Evolutionary conservation across 2,888 invertebrate species (phyloP).

Genomic region (Myopa testacea): DNA sequence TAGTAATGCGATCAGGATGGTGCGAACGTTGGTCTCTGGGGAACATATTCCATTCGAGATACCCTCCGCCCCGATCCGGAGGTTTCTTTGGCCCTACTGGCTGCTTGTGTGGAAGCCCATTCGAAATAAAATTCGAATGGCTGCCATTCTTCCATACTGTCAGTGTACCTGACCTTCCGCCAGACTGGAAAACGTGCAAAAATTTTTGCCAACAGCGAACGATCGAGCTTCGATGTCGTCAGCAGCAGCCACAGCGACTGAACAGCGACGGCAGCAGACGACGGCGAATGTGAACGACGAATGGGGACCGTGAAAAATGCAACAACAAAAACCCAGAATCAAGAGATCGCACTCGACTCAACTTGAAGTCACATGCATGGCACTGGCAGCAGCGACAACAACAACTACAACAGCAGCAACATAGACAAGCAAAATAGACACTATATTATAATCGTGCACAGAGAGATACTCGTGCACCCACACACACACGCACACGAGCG

Average conservation of each 20-base stretch:
- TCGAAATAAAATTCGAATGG: constrained; percentile 19
- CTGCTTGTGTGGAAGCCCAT: background rate
- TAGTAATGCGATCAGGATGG: too few species aligned
- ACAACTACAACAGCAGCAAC: background rate
- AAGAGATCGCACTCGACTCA: background rate
- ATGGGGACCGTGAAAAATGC: constrained; percentile 12
- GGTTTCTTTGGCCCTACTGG: too few species aligned
- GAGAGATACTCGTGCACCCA: background rate
- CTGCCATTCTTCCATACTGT: background rate
- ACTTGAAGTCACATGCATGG: constrained; percentile 30
- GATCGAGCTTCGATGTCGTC: constrained; percentile 17
- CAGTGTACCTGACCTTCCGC: constrained; percentile 23
- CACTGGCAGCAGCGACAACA: background rate
- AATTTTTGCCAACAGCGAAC: constrained; percentile 4
- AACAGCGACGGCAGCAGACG: background rate
- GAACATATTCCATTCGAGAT: too few species aligned
- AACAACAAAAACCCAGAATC: background rate
- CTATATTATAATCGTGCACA: background rate
- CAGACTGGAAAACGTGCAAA: constrained; percentile 27
- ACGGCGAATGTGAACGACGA: background rate
- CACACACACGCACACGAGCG: background rate
- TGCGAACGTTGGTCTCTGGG: too few species aligned
- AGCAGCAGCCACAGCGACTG: constrained; percentile 1
- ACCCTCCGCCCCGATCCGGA: too few species aligned
- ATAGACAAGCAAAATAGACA: constrained; percentile 20